Base-by-base conservation (phyloP, 2,113 vertebrate genomes). In the Clarias gariepinus region DNA sequence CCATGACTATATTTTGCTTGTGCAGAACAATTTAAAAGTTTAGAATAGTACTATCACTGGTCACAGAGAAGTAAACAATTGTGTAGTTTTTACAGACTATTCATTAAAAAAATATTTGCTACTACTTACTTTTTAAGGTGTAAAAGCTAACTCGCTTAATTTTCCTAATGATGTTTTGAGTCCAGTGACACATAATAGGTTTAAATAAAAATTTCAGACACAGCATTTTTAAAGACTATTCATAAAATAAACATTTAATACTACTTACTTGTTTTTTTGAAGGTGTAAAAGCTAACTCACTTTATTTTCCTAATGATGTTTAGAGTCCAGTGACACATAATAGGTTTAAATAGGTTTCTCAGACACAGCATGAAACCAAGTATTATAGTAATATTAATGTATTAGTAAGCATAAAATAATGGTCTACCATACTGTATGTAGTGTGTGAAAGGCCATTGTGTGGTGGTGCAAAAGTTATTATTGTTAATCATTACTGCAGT, bases 401-500 rank as follows among this genome's bases (percentile, higher is more conserved):
- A 69, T 41, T 74, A 23, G 52, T 2, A 13, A 47, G 21, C 28
- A 53, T 28, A 25, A 3, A 55, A 55, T 77, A 55, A 3, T 16
- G 30, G 74, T 58, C 28, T 82, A 19, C 7, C 53, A n/a, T n/a
- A n/a, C n/a, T n/a, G 7, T 53, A 68, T 66, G 41, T 15, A 53
- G 0, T 21, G 33, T 83, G 7, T 69, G 63, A 68, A 83, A 78
- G 13, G 53, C 15, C 25, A 58, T 58, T 79, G 9, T 58, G 28
- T 79, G 12, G n/a, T 28, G 3, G 15, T 57, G 76, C 76, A 57
- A 6, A 58, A 58, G n/a, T 33, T 58, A 79, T 58, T 61, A 36
- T 80, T 81, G 78, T 36, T 61, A 81, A 81, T 81, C 30, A 25
- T 81, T 36, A 61, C 9, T 81, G 11, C 4, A 61, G 25, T 81